Evolutionary conservation across 1,140 invertebrate species (phyloP).

Genomic region (Drosophila melanogaster): DNA sequence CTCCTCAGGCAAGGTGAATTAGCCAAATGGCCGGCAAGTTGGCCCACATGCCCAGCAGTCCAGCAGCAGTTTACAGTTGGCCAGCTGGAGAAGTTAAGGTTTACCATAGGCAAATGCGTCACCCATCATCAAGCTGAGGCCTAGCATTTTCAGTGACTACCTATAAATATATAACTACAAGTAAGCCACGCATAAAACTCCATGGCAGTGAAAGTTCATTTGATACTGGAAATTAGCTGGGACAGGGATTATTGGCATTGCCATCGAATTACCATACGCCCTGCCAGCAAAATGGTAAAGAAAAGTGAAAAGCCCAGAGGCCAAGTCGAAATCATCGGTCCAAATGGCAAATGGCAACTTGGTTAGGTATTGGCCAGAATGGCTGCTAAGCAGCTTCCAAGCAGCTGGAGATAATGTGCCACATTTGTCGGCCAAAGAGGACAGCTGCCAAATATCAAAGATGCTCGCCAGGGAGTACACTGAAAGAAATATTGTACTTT

Average conservation of each 20-base stretch:
- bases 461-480: conserved; percentile 40
- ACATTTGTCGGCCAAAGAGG: conserved; percentile 54
- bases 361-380: conserved; percentile 13
- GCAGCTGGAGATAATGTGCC: conserved; percentile 51
- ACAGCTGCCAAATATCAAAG: conserved; percentile 37
- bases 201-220: conserved; percentile 76
- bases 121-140: conserved; percentile 58
- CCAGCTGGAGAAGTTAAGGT: conserved; percentile 4
- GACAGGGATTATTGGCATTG: conserved; percentile 31
- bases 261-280: conserved; percentile 31
- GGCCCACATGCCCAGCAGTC: conserved; percentile 65
- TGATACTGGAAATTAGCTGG: conserved; percentile 51
- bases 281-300: conserved; percentile 13
- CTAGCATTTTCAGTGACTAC: conserved; percentile 21
- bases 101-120: conserved; percentile 61
- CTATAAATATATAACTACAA: conserved; percentile 27
- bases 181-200: conserved; percentile 65
- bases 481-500: neutral
- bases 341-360: conserved; percentile 17
- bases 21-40: conserved; percentile 38
- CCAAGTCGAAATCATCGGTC: conserved; percentile 11
- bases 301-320: conserved; percentile 63
- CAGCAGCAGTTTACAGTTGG: conserved; percentile 44
- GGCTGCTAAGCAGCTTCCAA: conserved; percentile 17
- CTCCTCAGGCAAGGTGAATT: conserved; percentile 37